Evolutionary conservation across 2,888 invertebrate species (phyloP).

Genomic region (Cheilosia scutellata): DNA sequence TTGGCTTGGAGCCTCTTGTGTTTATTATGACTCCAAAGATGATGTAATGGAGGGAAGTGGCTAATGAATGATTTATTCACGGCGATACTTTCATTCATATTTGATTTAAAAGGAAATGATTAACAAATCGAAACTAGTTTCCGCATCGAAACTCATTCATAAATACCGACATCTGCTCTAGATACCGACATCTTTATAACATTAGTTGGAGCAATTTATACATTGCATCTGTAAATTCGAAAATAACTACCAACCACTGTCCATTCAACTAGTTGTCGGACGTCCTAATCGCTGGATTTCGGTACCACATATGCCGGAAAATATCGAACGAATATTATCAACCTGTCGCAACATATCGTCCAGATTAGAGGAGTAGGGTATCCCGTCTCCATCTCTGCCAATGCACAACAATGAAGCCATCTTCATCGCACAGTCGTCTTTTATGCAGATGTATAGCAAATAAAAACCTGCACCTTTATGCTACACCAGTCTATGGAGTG

Average conservation of each 20-base stretch:
- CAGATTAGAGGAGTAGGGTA: conserved; percentile 5
- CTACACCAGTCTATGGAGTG: conserved; percentile 10
- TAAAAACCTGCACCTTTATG: conserved; percentile 43
- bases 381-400: conserved; percentile 33
- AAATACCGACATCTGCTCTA: conserved; percentile 39
- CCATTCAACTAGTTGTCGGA: conserved; percentile 59
- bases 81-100: not conserved
- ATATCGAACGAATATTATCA: conserved; percentile 71
- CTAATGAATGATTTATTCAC: conserved; percentile 18
- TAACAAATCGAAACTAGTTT: no score
- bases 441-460: conserved; percentile 6
- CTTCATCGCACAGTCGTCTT: conserved; percentile 38
- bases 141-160: no score
- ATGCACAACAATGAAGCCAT: conserved; percentile 68
- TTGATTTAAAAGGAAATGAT: not conserved
- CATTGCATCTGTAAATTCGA: conserved; percentile 48
- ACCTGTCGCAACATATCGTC: conserved; percentile 72
- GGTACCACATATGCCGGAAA: conserved; percentile 62
- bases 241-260: conserved; percentile 62
- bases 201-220: not conserved
- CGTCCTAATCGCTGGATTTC: conserved; percentile 63
- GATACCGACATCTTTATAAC: conserved; percentile 39
- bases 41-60: conserved; percentile 20
- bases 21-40: conserved; percentile 32
- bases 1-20: not conserved